Base-by-base conservation (phyloP, 2,888 invertebrate species). In the Aelia acuminata region DNA sequence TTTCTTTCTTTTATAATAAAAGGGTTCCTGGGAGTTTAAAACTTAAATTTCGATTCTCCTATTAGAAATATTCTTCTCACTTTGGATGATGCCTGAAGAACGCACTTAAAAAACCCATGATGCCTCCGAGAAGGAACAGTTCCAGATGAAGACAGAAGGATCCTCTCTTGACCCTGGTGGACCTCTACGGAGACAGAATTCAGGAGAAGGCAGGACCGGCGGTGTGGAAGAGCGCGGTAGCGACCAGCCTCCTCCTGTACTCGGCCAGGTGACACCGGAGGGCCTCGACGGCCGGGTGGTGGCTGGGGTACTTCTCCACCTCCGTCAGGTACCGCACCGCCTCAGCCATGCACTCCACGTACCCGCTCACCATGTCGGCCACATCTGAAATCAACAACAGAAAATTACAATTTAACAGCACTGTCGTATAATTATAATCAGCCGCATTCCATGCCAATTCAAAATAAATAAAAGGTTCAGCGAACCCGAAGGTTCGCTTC, bases 341-440 rank as follows among this genome's bases (percentile, higher is more conserved):
- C 88, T 91, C 91, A 84, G 91, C 90, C 91, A 91, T 91, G 87
- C 91, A 91, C 89, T 91, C 91, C 87, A 90, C 91, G 89, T 91
- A 91, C 18, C 91, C 91, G 53, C 91, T 91, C 39, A 91, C 90
- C 85, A 91, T 88, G 87, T 91, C 91, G 0, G 91, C 91, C 53
- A 91, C 90, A 86, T 91, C 91, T 91, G 90, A 0, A 89, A 89
- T 53, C 22, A 87, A 43, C 10, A n/a, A n/a, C n/a, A n/a, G n/a
- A n/a, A n/a, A n/a, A n/a, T n/a, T n/a, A n/a, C n/a, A n/a, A n/a
- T n/a, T n/a, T n/a, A n/a, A n/a, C n/a, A n/a, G n/a, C n/a, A n/a
- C n/a, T n/a, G n/a, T n/a, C n/a, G n/a, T 8, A 70, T 0, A 5
- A 70, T 53, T 13, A 53, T 15, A 35, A 63, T 2, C 4, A 26